These are phyloP conservation scores for Micromesistius poutassou DNA, from an alignment of 2,797 vertebrate genomes.

Conservation along the genomic window DNA sequence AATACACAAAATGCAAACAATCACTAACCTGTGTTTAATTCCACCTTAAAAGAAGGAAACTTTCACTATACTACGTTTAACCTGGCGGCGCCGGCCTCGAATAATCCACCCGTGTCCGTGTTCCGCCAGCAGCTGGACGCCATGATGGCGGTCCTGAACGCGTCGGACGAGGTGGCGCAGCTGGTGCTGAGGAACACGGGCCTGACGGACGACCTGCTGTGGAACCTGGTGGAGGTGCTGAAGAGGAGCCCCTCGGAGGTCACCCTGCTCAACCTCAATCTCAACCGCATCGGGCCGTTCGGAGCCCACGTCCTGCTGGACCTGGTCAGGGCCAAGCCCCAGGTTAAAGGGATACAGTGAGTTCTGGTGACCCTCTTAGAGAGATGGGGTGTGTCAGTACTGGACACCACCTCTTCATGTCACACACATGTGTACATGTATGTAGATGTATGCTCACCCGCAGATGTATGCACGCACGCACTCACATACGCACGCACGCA, in stretches of 20 bases:
- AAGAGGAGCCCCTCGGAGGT: conserved; percentile 73
- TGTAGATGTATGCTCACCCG: background rate
- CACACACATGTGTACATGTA: background rate
- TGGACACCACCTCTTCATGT: too few relatives aligned
- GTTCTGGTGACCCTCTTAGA: conserved; percentile 29
- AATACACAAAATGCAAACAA: background rate
- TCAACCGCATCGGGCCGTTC: conserved; percentile 76
- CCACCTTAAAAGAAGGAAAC: background rate
- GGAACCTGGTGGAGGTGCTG: conserved; percentile 63
- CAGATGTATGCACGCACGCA: background rate
- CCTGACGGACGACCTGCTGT: conserved; percentile 75
- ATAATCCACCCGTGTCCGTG: background rate
- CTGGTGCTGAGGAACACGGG: conserved; percentile 80
- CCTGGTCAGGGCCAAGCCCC: conserved; percentile 70
- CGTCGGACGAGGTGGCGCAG: conserved; percentile 76
- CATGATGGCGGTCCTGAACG: conserved; percentile 69
- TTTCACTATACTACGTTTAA: background rate
- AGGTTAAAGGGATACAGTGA: conserved; percentile 75
- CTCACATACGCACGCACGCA: background rate
- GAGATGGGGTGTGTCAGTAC: background rate
- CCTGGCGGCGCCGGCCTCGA: background rate
- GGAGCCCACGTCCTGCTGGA: conserved; percentile 74
- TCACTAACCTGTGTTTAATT: background rate
- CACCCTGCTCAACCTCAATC: conserved; percentile 79
- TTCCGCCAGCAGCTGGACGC: conserved; percentile 66